These are phyloP conservation scores for Ranitomeya variabilis DNA, from an alignment of 2,113 vertebrate genomes.

Conservation along the genomic window DNA sequence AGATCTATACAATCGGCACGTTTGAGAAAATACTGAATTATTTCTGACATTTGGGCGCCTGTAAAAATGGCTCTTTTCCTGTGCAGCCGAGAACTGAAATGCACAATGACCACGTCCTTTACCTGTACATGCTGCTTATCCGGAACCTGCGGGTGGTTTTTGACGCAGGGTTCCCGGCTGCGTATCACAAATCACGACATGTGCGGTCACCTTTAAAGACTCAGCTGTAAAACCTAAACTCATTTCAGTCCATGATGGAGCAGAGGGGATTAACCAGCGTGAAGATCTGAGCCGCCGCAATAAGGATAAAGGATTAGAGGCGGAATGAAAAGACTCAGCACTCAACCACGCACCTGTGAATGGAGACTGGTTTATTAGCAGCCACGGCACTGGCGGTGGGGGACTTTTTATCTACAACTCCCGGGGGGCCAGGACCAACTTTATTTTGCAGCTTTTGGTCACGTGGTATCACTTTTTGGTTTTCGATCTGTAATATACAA, in stretches of 20 bases:
- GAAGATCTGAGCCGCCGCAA: constrained; percentile 2
- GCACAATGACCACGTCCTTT: no score
- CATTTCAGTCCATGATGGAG: constrained; percentile 6
- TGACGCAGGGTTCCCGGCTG: no score
- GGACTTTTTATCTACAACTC: not conserved
- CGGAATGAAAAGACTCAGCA: not conserved
- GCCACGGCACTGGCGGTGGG: not conserved
- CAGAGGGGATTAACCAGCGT: constrained; percentile 27
- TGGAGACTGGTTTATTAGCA: constrained; percentile 29
- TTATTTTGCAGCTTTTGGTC: not conserved
- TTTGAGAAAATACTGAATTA: no score
- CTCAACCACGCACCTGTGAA: constrained; percentile 43
- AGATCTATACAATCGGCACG: no score
- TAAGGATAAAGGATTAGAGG: constrained; percentile 18
- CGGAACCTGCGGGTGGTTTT: no score
- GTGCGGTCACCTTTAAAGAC: not conserved
- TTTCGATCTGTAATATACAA: not conserved
- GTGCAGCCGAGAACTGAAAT: no score
- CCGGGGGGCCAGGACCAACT: not conserved
- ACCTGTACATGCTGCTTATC: no score
- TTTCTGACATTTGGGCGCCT: no score
- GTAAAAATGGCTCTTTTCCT: no score
- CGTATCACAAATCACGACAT: no score
- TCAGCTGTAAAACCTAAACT: constrained; percentile 11
- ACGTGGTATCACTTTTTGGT: not conserved